Conservation (phyloP, 1,140 invertebrate species). For the Helicoverpa zea region DNA sequence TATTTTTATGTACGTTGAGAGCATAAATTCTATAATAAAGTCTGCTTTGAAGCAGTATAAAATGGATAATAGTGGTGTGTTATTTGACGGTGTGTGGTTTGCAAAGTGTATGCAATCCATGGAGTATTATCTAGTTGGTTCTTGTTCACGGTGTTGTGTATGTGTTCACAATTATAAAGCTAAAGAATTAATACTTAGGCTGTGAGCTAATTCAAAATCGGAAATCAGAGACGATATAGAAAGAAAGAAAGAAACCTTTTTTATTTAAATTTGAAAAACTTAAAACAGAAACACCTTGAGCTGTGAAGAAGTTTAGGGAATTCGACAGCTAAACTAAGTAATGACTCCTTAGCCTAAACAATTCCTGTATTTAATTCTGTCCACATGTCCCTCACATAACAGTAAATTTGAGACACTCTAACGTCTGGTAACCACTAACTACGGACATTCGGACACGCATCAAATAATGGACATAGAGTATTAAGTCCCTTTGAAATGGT, state of each 20-base stretch:
- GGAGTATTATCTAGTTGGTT: too few relatives aligned
- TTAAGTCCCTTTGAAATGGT: too few relatives aligned
- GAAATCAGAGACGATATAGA: too few relatives aligned
- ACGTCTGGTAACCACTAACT: slow-evolving; percentile 22
- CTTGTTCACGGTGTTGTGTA: too few relatives aligned
- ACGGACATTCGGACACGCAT: slow-evolving; percentile 7
- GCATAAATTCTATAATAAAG: background rate
- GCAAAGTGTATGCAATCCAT: too few relatives aligned
- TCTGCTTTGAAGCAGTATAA: background rate
- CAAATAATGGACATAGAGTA: background rate
- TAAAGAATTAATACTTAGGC: too few relatives aligned
- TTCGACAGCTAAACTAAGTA: slow-evolving; percentile 8
- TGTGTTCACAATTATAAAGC: too few relatives aligned
- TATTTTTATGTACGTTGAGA: background rate
- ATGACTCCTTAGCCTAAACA: slow-evolving; percentile 11
- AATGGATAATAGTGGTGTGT: background rate
- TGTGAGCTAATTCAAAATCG: too few relatives aligned
- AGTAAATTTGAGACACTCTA: slow-evolving; percentile 16
- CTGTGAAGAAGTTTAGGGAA: too few relatives aligned
- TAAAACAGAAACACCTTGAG: too few relatives aligned
- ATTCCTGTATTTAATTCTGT: background rate
- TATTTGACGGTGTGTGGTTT: background rate
- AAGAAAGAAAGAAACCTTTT: too few relatives aligned
- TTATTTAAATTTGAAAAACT: too few relatives aligned
- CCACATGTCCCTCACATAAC: background rate